Evolutionary conservation across 2,888 invertebrate genomes (phyloP).

Genomic region (Cerceris ruficornis): DNA sequence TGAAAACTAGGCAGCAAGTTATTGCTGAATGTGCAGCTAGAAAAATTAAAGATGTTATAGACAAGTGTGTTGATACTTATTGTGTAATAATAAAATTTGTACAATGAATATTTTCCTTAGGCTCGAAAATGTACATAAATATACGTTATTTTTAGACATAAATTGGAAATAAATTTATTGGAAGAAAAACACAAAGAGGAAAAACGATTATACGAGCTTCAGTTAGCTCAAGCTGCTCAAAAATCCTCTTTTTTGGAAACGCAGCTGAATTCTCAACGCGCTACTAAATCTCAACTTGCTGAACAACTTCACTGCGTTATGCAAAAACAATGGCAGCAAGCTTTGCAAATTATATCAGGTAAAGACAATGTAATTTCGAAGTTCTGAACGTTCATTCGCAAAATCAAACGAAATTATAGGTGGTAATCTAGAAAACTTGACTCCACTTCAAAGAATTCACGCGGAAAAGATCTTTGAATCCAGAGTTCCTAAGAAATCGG

Average conservation of each 20-base stretch:
- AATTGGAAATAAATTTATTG: constrained; percentile 88
- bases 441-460: constrained; percentile 71
- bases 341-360: constrained; percentile 86
- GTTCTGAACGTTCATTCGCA: background rate
- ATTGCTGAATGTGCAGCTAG: constrained; percentile 88
- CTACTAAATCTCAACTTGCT: constrained; percentile 86
- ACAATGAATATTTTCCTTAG: background rate
- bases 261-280: constrained; percentile 82
- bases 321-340: constrained; percentile 92
- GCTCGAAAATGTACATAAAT: background rate
- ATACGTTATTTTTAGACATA: constrained; percentile 83
- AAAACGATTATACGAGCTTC: constrained; percentile 87
- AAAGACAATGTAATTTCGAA: background rate
- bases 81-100: background rate
- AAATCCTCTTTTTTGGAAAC: constrained; percentile 86
- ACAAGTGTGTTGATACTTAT: constrained; percentile 82
- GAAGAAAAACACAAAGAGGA: constrained; percentile 92
- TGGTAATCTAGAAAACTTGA: constrained; percentile 71
- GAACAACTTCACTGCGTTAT: constrained; percentile 89
- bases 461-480: constrained; percentile 74
- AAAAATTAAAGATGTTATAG: constrained; percentile 88
- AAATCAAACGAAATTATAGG: constrained; percentile 59
- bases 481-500: constrained; percentile 67
- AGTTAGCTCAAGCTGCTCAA: constrained; percentile 87
- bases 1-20: constrained; percentile 85